Evolutionary conservation across 2,797 vertebrate species (phyloP).

Genomic region (Simalia tracyae): DNA sequence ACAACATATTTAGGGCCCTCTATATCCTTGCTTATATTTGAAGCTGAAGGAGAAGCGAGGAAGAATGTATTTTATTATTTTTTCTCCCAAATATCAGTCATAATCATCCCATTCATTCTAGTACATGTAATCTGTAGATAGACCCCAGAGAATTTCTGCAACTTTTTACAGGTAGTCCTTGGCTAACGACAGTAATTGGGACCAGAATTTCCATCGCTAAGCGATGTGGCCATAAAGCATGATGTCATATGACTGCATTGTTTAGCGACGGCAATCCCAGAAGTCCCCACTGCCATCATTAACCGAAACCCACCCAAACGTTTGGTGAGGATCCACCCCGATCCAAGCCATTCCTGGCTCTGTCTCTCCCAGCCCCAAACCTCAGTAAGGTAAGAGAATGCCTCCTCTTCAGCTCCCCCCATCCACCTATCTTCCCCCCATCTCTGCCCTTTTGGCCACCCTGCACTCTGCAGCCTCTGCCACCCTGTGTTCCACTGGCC

Average conservation of each 20-base stretch:
- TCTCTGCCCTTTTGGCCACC: neutral
- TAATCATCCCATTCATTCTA: neutral
- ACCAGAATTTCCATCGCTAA: neutral
- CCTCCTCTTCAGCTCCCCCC: neutral
- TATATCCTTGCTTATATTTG: neutral
- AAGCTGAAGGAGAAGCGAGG: neutral
- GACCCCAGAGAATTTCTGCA: neutral
- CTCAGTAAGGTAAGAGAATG: neutral
- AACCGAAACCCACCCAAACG: neutral
- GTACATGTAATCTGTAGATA: neutral
- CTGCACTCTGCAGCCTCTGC: neutral
- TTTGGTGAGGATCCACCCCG: neutral
- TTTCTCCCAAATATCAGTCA: neutral
- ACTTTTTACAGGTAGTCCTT: neutral
- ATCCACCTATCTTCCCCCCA: neutral
- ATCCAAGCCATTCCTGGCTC: neutral
- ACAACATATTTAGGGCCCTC: neutral
- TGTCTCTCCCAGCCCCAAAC: neutral
- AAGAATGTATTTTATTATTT: neutral
- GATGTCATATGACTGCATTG: neutral
- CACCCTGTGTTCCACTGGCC: too few relatives aligned
- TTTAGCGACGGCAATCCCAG: accelerated
- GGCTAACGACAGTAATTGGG: neutral
- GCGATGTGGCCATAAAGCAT: neutral
- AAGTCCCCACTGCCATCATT: neutral